Conservation (phyloP, 2,113 vertebrate genomes). For the Phrynocephalus versicolor region DNA sequence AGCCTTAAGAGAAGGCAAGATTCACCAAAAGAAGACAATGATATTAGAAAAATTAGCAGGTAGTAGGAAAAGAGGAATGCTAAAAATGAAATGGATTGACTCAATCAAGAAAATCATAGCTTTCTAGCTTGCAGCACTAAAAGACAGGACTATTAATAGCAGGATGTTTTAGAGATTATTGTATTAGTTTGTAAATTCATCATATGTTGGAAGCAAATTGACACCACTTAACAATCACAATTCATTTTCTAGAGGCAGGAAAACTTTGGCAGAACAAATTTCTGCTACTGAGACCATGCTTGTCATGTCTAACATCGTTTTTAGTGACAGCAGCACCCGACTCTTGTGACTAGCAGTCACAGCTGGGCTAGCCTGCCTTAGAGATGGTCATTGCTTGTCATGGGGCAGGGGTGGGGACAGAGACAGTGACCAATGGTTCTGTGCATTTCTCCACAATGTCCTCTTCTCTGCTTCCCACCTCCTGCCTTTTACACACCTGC, state of each 20-base stretch:
- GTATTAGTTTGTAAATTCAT: too few relatives aligned
- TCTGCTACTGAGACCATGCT: background rate
- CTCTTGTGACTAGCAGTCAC: background rate
- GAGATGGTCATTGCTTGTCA: background rate
- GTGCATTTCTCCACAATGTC: background rate
- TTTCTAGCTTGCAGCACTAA: too few relatives aligned
- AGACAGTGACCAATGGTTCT: too few relatives aligned
- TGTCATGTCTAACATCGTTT: background rate
- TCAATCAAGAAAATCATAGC: too few relatives aligned
- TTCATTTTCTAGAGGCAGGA: background rate
- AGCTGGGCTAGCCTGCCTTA: background rate
- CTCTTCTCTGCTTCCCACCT: background rate
- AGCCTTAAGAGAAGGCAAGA: too few relatives aligned
- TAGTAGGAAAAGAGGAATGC: too few relatives aligned
- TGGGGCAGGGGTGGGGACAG: background rate
- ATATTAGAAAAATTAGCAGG: too few relatives aligned
- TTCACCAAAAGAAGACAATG: too few relatives aligned
- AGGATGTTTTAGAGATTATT: too few relatives aligned
- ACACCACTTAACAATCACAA: background rate
- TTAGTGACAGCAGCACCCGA: background rate
- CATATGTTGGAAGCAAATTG: background rate
- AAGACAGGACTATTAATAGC: too few relatives aligned
- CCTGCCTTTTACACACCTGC: slow-evolving; percentile 54
- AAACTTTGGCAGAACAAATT: background rate
- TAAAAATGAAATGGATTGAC: too few relatives aligned